Evolutionary conservation across 2,888 invertebrate genomes (phyloP).

Genomic region (Thymelicus lineola): DNA sequence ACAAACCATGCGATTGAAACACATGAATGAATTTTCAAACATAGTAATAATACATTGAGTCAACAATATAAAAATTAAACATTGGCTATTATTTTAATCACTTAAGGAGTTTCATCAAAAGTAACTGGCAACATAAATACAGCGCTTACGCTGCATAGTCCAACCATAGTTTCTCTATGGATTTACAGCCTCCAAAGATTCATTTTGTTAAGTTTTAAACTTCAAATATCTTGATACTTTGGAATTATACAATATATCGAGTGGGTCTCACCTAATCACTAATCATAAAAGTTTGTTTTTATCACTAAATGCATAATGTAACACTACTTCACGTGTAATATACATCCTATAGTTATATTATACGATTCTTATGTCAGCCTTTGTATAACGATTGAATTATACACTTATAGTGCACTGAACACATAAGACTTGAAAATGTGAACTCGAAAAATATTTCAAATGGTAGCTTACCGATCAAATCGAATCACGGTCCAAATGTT

Average conservation of each 20-base stretch:
- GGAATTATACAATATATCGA: constrained; percentile 42
- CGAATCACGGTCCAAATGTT: constrained; percentile 28
- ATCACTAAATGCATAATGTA: constrained; percentile 78
- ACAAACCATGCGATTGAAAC: constrained; percentile 3
- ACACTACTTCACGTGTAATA: constrained; percentile 75
- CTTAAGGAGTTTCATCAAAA: constrained; percentile 39
- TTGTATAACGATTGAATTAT: constrained; percentile 37
- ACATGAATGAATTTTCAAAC: constrained; percentile 38
- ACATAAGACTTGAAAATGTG: constrained; percentile 33
- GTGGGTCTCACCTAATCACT: constrained; percentile 63
- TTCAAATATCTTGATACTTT: constrained; percentile 54
- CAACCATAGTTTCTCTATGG: constrained; percentile 19
- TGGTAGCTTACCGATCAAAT: constrained; percentile 42
- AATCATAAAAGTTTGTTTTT: constrained; percentile 70
- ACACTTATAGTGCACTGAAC: constrained; percentile 27
- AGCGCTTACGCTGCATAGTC: constrained; percentile 12
- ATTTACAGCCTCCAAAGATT: constrained; percentile 14
- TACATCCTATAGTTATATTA: constrained; percentile 76
- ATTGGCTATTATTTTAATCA: constrained; percentile 51
- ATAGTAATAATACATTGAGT: constrained; percentile 48
- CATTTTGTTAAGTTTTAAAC: constrained; percentile 45
- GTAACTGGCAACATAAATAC: constrained; percentile 50
- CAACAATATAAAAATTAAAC: constrained; percentile 52
- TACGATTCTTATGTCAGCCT: constrained; percentile 74
- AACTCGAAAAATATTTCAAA: constrained; percentile 36